Base-by-base conservation (phyloP, 1,140 invertebrate species). In the Aphelenchoides besseyi region DNA sequence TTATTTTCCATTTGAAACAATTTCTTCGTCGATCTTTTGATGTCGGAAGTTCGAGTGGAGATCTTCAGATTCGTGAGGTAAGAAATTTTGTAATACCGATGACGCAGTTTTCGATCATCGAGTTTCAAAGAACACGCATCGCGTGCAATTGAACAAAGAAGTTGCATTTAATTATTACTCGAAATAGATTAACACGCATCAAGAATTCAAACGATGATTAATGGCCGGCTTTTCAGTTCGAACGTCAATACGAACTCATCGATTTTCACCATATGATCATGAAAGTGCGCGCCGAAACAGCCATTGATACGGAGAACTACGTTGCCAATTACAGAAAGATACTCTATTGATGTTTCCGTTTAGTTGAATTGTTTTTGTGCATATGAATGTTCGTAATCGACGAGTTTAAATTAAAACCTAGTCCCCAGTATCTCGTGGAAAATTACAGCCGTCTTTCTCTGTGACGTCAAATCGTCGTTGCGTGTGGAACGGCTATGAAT, bases 1-100 rank as follows among this genome's bases (percentile, higher is more conserved):
- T 83, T 53, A 82, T 79, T 16, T 83, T 81, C 72, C 82, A 83
- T 68, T 63, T 83, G 32, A 83, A 83, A 62, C 82, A 84, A 71
- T 83, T 82, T 63, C 74, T 83, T 36, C 72, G 77, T 26, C 74
- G 82, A 32, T 81, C 75, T 8, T 83, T 83, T 63, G 82, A 79
- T 69, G 82, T 82, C 35, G 82, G 81, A 12, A 80, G 64, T 37
- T 69, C 70, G n/a, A 77, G 70, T 2, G 68, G 69, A 5, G 75
- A 82, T 26, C 62, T 83, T 26, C 79, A 83, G 32, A 79, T 83
- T 55, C 59, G 82, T 53, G 81, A 83, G 68, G 80, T 81, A 35
- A 1, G 28, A 33, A 18, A 62, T 37, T 9, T 29, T 32, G 5
- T 9, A 2, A 32, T 18, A 53, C 9, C 30, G 30, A 55, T 30